A percentile compares a stretch with the other conserved stretches of the same genome.
Evolutionary conservation across 1,140 invertebrate species (phyloP).

Genomic region (Drosophila insularis): DNA sequence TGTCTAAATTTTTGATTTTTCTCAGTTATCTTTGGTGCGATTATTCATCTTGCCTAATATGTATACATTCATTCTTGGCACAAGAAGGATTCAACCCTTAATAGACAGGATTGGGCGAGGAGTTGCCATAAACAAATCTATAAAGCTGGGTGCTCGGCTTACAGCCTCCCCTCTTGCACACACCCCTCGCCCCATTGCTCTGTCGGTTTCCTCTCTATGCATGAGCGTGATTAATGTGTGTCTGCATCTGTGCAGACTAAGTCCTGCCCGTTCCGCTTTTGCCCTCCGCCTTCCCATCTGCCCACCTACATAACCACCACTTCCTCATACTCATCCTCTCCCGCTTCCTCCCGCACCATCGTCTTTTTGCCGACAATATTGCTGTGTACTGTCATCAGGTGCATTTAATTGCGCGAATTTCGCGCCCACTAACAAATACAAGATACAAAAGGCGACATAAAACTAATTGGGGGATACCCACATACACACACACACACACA

Average conservation of each 20-base stretch:
- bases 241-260: slow-evolving; percentile 36
- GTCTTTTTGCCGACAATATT: not conserved
- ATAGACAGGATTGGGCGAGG: slow-evolving; percentile 26
- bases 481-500: slow-evolving; percentile 51
- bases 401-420: slow-evolving; percentile 80
- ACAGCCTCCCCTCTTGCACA: not conserved
- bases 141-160: slow-evolving; percentile 40
- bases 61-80: slow-evolving; percentile 16
- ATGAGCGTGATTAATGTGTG: slow-evolving; percentile 68
- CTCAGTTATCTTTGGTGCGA: not conserved
- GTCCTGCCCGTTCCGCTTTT: not conserved
- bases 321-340: not conserved
- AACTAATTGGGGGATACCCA: slow-evolving; percentile 58
- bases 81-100: slow-evolving; percentile 35
- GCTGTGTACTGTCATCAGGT: slow-evolving; percentile 64
- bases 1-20: slow-evolving; percentile 4
- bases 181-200: not conserved
- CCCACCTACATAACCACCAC: not conserved
- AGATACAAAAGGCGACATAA: slow-evolving; percentile 35
- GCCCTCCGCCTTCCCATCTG: not conserved
- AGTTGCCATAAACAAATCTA: slow-evolving; percentile 58
- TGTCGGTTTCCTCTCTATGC: slow-evolving; percentile 11
- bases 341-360: not conserved
- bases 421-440: slow-evolving; percentile 49
- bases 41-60: not conserved